Base-by-base conservation (phyloP, 2,888 invertebrate species). In the Euzophera pinguis region DNA sequence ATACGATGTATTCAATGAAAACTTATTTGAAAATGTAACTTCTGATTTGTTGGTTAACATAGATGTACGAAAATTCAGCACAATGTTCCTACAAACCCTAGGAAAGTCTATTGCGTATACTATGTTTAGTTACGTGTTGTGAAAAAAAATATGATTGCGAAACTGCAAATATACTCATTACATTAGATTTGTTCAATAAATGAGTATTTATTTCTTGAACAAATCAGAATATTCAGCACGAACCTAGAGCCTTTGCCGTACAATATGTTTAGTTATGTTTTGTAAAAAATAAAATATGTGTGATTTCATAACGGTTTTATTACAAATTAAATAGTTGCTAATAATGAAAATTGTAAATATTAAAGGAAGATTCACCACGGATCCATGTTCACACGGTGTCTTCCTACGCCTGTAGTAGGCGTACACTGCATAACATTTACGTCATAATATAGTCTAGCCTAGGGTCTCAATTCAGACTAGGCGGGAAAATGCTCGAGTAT, bases 1-100 rank as follows among this genome's bases (percentile, higher is more conserved):
- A 35, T 53, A 48, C n/a, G 49, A 60, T 37, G 34, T 50, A 22
- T 37, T 63, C 29, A 61, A 67, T 50, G 62, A 69, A 59, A 54
- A 58, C 13, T 55, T 69, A 41, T 61, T 64, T 37, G 63, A 64
- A 9, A 50, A 42, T 9, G 32, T 29, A 37, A 48, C 50, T 6
- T 37, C 52, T 39, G 50, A 55, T 22, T 42, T 29, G 12, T 50
- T 51, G 32, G 32, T 57, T 3, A 37, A 52, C 45, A 45, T 13
- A 41, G 16, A 39, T 16, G 14, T 12, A 39, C 8, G 10, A 39
- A 14, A 39, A 14, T 9, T 45, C 6, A 13, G 32, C 6, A n/a
- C 32, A 16, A 32, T 52, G 49, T 54, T 51, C 52, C 47, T 53
- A 54, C 7, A 16, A 16, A 34, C 32, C 10, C 16, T 45, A 8